Evolutionary conservation across 2,797 vertebrate species (phyloP).

Genomic region (Urophycis tenuis): DNA sequence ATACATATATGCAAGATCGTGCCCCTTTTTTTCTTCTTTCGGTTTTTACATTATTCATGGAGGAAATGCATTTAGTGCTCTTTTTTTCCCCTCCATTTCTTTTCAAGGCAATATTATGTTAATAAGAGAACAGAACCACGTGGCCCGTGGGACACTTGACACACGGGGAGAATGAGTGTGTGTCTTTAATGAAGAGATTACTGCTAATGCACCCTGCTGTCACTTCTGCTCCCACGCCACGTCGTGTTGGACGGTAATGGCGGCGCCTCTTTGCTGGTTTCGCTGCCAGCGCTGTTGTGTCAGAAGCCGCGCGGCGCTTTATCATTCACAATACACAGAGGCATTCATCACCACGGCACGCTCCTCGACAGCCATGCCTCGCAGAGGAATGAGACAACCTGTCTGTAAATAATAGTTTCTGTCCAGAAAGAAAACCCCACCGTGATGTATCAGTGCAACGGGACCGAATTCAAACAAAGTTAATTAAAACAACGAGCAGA

Average conservation of each 20-base stretch:
- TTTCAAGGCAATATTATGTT: constrained; percentile 66
- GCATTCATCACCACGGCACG: neutral
- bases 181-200: constrained; percentile 45
- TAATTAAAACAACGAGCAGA: neutral
- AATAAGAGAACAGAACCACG: constrained; percentile 54
- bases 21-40: too few relatives aligned
- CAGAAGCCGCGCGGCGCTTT: constrained; percentile 9
- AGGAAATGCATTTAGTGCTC: constrained; percentile 59
- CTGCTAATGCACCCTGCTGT: constrained; percentile 58
- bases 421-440: neutral
- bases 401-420: neutral
- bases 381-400: neutral
- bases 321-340: neutral
- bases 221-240: constrained; percentile 29
- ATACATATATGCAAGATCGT: constrained; percentile 38
- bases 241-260: constrained; percentile 41
- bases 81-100: constrained; percentile 41
- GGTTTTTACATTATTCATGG: constrained; percentile 71
- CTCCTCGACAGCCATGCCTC: neutral
- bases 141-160: constrained; percentile 40
- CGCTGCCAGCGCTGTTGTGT: constrained; percentile 32
- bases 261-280: constrained; percentile 32
- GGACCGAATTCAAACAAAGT: neutral
- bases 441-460: neutral
- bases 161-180: constrained; percentile 50